Evolutionary conservation across 1,140 invertebrate species (phyloP).

Genomic region (Luehdorfia chinensis): DNA sequence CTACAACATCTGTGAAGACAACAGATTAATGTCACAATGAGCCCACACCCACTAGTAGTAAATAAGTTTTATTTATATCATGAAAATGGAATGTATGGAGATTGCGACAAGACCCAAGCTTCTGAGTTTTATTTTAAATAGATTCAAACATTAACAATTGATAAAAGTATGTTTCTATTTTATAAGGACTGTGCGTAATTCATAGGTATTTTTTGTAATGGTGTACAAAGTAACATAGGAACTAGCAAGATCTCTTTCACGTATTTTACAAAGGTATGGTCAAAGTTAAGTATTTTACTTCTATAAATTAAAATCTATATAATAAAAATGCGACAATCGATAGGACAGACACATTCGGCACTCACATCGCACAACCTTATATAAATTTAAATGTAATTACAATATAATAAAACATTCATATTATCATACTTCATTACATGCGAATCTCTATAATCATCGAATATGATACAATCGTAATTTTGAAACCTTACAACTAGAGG

Average conservation of each 20-base stretch:
- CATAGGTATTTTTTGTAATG: slow-evolving; percentile 20
- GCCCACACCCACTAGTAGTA: not conserved
- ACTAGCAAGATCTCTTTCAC: slow-evolving; percentile 41
- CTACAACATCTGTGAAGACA: not conserved
- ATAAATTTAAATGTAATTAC: slow-evolving; percentile 55
- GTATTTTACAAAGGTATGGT: slow-evolving; percentile 31
- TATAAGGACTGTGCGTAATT: slow-evolving; percentile 21
- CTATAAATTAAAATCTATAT: slow-evolving; percentile 18
- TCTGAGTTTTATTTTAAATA: not conserved
- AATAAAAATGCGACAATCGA: slow-evolving; percentile 42
- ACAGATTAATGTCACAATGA: not conserved
- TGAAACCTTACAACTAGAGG: slow-evolving; percentile 65
- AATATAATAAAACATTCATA: slow-evolving; percentile 58
- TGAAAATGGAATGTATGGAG: not conserved
- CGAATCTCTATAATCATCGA: slow-evolving; percentile 40
- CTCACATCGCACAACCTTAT: slow-evolving; percentile 59
- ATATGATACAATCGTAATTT: slow-evolving; percentile 68
- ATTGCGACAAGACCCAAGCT: not conserved
- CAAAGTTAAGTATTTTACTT: slow-evolving; percentile 36
- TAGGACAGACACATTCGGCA: slow-evolving; percentile 33
- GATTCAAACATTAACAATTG: slow-evolving; percentile 4
- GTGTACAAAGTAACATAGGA: slow-evolving; percentile 40
- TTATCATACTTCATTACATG: slow-evolving; percentile 44
- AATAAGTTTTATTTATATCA: not conserved
- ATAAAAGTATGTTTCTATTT: slow-evolving; percentile 11